Conservation (phyloP, 23 tunicate species). For the Diplosoma virens region DNA sequence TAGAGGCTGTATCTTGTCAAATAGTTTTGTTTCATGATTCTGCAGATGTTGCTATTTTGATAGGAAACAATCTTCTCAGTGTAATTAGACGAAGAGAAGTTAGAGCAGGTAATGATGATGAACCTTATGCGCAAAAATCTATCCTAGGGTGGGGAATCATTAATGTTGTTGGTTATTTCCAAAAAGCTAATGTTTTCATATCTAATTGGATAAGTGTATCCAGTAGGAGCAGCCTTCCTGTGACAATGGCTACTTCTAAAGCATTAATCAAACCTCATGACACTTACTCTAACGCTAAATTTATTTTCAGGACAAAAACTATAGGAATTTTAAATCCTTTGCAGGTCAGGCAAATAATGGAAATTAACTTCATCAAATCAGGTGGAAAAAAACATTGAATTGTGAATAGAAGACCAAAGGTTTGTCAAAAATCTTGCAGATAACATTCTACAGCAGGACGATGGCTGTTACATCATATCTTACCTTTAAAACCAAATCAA, state of each 20-base stretch:
- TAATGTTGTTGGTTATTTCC: not conserved
- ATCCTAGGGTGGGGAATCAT: conserved; percentile 31
- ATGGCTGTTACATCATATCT: not conserved
- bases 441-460: not conserved
- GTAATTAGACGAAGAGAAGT: conserved; percentile 11
- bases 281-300: not conserved
- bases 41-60: not conserved
- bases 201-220: too few species aligned
- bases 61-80: conserved; percentile 20
- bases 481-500: not conserved
- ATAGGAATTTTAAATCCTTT: conserved; percentile 1
- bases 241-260: not conserved
- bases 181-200: too few species aligned
- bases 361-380: not conserved
- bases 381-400: not conserved
- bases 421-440: not conserved
- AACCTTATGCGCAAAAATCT: conserved; percentile 15
- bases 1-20: conserved; percentile 4
- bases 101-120: conserved; percentile 11
- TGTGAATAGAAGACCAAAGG: not conserved
- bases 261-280: not conserved
- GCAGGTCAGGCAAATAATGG: not conserved
- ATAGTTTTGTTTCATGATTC: not conserved
- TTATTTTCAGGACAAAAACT: not conserved
- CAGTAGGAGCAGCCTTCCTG: too few species aligned